Evolutionary conservation across 2,888 invertebrate species (phyloP), one percentile per base, ranked within the genome.

Genomic region (Hydrotaea diabolus): DNA sequence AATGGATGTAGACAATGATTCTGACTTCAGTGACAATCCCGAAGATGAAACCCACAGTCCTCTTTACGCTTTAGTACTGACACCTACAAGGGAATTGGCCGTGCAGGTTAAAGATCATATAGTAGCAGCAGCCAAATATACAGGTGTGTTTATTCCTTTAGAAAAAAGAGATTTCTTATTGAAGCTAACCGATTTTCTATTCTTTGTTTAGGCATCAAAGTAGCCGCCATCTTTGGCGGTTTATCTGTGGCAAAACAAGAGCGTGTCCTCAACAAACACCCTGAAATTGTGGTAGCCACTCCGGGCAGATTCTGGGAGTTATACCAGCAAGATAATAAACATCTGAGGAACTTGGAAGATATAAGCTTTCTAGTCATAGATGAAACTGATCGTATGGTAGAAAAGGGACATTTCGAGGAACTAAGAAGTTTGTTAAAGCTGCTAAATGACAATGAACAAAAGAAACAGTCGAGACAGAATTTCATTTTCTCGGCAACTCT

Each of bases 331-430:
- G 97, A 96, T 0, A 95, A 97, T 89, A 92, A 94, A 7, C 97
- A 97, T 93, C 93, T 97, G 39, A 94, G 94, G 84, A 95, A 96
- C 90, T 91, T 97, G 17, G 93, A 95, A 84, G 93, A 94, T 73
- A 94, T 97, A 64, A 98, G 97, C 90, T 97, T 95, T 92, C 93
- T 99, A 85, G 98, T 98, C 0, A 97, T 99, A 87, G 99, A 99
- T 92, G 99, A 99, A 93, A 99, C 99, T 0, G 99, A 99, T 92
- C 94, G 99, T 83, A 99, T 99, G 99, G 93, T 99, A 17, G 99
- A 99, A 91, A 96, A 95, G 87, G 98, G 98, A 0, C 99, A 99
- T 91, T 99, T 99, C 91, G 96, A 97, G 86, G 99, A 99, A 92
- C 92, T 99, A 1, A 94, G 96, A 23, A 94, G 95, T 15, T 92